phyloP scores from a whole-genome alignment of 2,888 invertebrate species.

The Epistrophe grossulariae region DNA sequence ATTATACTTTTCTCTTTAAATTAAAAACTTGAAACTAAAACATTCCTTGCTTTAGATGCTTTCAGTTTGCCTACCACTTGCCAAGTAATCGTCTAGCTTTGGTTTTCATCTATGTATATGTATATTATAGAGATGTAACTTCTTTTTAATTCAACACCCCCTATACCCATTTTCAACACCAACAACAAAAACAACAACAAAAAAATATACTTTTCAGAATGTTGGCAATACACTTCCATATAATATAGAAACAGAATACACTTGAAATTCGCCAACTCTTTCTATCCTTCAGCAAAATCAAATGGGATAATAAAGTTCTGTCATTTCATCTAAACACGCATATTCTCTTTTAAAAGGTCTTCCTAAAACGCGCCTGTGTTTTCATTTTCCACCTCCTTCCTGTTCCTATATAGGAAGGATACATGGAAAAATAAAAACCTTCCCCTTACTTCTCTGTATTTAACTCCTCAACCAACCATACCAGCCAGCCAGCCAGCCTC shows the following conservation, averaged over 20 bases:
- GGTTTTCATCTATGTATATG: neutral
- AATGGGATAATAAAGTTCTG: constrained; percentile 56
- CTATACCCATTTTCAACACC: neutral
- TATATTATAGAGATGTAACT: neutral
- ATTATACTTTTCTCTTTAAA: neutral
- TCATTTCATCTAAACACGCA: constrained; percentile 62
- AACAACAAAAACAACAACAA: neutral
- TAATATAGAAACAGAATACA: neutral
- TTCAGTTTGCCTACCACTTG: neutral
- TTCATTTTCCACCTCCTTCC: constrained; percentile 10
- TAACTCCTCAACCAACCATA: neutral
- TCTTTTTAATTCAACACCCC: constrained; percentile 1
- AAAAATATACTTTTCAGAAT: constrained; percentile 1
- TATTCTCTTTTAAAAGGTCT: constrained; percentile 58
- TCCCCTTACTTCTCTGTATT: neutral
- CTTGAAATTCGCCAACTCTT: constrained; percentile 53
- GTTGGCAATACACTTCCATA: constrained; percentile 4
- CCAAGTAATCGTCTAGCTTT: neutral
- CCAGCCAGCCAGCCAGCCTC: no score
- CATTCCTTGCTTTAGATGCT: neutral
- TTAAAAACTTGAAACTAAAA: neutral
- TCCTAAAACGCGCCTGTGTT: constrained; percentile 56
- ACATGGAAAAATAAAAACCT: constrained; percentile 32
- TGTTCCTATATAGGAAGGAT: constrained; percentile 13
- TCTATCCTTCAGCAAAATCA: constrained; percentile 37